These are phyloP conservation scores for Megatriorchis doriae DNA, from an alignment of 2,113 vertebrate species.

Conservation along the genomic window DNA sequence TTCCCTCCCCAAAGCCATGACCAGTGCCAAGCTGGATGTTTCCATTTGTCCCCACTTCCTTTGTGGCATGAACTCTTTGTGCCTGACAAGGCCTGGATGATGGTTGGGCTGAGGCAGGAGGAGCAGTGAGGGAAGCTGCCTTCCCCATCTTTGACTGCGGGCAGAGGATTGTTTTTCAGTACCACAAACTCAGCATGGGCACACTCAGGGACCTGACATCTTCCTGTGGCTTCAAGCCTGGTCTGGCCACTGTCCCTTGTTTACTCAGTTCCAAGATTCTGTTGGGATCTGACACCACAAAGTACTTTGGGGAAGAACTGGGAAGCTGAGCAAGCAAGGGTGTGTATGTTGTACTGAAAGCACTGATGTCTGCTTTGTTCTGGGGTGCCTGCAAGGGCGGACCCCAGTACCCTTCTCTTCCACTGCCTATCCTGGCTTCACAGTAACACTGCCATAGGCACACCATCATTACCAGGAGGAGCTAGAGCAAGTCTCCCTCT, in stretches of 20 bases:
- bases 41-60: slow-evolving; percentile 1
- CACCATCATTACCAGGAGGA: neutral
- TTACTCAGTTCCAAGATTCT: neutral
- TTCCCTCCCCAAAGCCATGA: neutral
- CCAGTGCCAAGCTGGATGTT: slow-evolving; percentile 28
- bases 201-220: neutral
- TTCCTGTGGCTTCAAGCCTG: neutral
- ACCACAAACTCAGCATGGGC: neutral
- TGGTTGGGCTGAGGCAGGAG: neutral
- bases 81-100: neutral
- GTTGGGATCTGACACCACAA: neutral
- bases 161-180: neutral
- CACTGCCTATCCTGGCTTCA: neutral
- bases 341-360: neutral
- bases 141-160: neutral
- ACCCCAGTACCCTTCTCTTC: neutral
- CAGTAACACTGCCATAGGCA: neutral
- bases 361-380: neutral
- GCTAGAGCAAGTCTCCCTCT: neutral
- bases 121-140: neutral
- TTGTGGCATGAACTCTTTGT: neutral
- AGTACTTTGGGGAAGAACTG: neutral
- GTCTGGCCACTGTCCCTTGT: neutral
- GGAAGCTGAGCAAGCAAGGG: neutral
- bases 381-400: neutral